Percentiles rank a stretch among this genome's conserved stretches.
phyloP scores from a whole-genome alignment of 2,888 invertebrate species.

The Diarsia mendica region DNA sequence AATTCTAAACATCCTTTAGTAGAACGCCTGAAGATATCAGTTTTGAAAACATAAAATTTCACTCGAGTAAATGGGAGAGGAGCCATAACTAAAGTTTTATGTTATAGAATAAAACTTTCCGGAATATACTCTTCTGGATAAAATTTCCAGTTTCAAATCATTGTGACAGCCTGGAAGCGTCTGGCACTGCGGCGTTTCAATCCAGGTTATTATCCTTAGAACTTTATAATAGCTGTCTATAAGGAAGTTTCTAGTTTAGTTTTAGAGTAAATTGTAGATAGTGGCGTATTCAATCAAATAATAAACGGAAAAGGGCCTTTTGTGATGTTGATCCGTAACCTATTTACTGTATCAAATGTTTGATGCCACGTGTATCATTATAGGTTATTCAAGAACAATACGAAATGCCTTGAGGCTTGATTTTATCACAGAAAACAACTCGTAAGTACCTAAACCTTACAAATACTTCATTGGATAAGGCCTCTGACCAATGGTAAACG shows the following conservation, averaged over 20 bases:
- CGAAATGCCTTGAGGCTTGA: not conserved
- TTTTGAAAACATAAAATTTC: slow-evolving; percentile 69
- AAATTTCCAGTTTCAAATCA: slow-evolving; percentile 67
- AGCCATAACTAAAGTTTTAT: slow-evolving; percentile 67
- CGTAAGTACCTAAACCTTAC: too few relatives aligned
- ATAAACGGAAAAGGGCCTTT: not conserved
- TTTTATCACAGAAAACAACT: not conserved
- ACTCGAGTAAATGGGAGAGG: slow-evolving; percentile 65
- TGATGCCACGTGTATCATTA: too few relatives aligned
- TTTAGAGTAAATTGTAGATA: not conserved
- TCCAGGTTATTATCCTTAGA: slow-evolving; percentile 45
- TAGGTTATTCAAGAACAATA: not conserved
- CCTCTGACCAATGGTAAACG: not conserved
- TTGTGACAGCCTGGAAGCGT: slow-evolving; percentile 61
- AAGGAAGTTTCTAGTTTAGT: slow-evolving; percentile 24
- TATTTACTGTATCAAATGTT: not conserved
- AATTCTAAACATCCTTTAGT: slow-evolving; percentile 45
- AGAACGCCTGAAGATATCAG: slow-evolving; percentile 51
- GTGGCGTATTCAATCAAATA: not conserved
- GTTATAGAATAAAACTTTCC: slow-evolving; percentile 67
- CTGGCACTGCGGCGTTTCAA: slow-evolving; percentile 53
- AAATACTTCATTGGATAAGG: not conserved
- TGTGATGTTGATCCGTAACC: not conserved
- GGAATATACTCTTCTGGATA: slow-evolving; percentile 61
- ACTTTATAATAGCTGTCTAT: slow-evolving; percentile 47